phyloP scores from a whole-genome alignment of 2,113 vertebrate genomes.

The Lota lota region DNA sequence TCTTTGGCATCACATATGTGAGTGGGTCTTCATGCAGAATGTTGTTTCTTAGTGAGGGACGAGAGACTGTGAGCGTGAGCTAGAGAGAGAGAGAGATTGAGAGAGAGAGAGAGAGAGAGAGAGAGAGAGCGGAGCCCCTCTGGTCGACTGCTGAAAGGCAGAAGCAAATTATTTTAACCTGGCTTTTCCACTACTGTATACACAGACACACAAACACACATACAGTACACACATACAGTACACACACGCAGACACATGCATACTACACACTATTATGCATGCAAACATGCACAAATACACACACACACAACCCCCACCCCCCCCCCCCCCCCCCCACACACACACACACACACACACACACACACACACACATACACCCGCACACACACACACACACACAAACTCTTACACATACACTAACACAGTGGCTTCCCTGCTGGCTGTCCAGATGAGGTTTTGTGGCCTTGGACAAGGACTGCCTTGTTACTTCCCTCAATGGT shows the following conservation, averaged over 20 bases:
- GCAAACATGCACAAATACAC: not conserved
- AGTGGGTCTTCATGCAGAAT: constrained; percentile 34
- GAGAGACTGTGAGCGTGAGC: not conserved
- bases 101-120: constrained; percentile 13
- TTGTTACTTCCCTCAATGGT: constrained; percentile 66
- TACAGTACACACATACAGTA: constrained; percentile 22
- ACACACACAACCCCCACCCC: constrained; percentile 19
- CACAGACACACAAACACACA: constrained; percentile 14
- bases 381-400: constrained; percentile 15
- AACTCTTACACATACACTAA: constrained; percentile 14
- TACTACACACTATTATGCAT: constrained; percentile 14
- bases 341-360: constrained; percentile 18
- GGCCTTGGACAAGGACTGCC: constrained; percentile 65
- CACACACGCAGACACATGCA: constrained; percentile 29
- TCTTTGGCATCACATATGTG: constrained; percentile 7
- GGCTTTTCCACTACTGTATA: constrained; percentile 43
- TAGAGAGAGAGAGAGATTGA: not conserved
- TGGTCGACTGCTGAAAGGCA: constrained; percentile 41
- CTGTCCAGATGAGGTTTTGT: constrained; percentile 66
- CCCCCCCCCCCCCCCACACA: constrained; percentile 13
- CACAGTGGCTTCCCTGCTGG: constrained; percentile 59
- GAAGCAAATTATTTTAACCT: constrained; percentile 59
- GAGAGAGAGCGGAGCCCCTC: constrained; percentile 18
- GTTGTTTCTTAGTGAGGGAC: constrained; percentile 13
- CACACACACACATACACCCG: constrained; percentile 17